These are phyloP conservation scores for Drosophila subpulchrella DNA, from an alignment of 1,140 invertebrate species.

Conservation along the genomic window DNA sequence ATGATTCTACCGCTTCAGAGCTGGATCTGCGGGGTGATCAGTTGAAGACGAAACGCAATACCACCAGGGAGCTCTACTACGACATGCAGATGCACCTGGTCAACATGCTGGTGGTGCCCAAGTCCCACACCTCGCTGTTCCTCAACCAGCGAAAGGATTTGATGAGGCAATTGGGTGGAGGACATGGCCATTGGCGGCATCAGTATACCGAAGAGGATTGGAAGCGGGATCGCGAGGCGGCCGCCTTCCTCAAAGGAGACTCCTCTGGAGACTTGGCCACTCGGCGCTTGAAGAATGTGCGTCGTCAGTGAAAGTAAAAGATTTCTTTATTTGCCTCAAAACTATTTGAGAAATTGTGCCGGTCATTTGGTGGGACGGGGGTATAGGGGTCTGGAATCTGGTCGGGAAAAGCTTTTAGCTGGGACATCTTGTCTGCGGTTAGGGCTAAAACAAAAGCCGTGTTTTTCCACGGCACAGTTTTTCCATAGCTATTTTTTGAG, in stretches of 20 bases:
- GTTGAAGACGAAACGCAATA: background rate
- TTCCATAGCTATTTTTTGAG: conserved; percentile 36
- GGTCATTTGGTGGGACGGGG: conserved; percentile 10
- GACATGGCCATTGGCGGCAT: background rate
- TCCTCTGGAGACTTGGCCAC: background rate
- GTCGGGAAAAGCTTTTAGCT: conserved; percentile 69
- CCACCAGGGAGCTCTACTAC: background rate
- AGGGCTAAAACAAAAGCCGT: conserved; percentile 74
- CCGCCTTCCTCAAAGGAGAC: background rate
- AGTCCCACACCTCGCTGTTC: conserved; percentile 32
- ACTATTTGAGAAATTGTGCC: conserved; percentile 26
- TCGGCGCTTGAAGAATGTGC: conserved; percentile 37
- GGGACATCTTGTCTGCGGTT: conserved; percentile 42
- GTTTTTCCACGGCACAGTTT: conserved; percentile 45
- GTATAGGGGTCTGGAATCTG: conserved; percentile 17
- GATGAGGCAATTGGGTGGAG: background rate
- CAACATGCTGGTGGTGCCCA: conserved; percentile 23
- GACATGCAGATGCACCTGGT: conserved; percentile 14
- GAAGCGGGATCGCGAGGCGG: background rate
- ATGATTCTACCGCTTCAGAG: background rate
- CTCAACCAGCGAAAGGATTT: conserved; percentile 33
- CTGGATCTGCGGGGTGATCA: background rate
- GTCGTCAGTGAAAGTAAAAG: conserved; percentile 57
- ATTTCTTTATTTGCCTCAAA: conserved; percentile 7
- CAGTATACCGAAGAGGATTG: background rate